These are phyloP conservation scores for Hippocampus guttulatus DNA, from an alignment of 2,113 vertebrate genomes.

Conservation along the genomic window DNA sequence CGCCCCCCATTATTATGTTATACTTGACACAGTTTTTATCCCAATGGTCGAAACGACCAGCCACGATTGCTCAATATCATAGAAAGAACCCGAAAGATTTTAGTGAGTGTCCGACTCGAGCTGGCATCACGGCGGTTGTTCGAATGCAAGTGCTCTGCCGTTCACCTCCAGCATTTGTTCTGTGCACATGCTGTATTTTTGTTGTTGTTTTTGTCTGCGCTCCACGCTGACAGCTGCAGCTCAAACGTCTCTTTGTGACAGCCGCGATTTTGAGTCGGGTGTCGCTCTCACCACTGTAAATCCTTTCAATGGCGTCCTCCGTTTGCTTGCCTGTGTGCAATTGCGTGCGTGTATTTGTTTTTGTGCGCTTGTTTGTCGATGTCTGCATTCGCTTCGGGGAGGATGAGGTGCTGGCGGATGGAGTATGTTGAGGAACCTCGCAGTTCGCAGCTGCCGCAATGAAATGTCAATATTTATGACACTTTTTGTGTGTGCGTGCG, in stretches of 20 bases:
- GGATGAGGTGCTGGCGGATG: constrained; percentile 36
- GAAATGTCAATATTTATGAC: constrained; percentile 66
- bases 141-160: neutral
- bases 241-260: constrained; percentile 42
- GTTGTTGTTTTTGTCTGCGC: neutral
- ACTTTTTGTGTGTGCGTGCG: constrained; percentile 43
- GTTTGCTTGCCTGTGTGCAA: constrained; percentile 22
- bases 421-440: constrained; percentile 52
- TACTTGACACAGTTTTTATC: too few species aligned
- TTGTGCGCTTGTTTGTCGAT: constrained; percentile 21
- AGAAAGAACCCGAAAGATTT: neutral
- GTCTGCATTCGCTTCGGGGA: constrained; percentile 43
- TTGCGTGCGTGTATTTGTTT: constrained; percentile 2
- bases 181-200: neutral
- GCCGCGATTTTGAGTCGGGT: constrained; percentile 36
- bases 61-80: too few species aligned
- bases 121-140: neutral
- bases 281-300: constrained; percentile 50
- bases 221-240: constrained; percentile 15
- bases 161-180: neutral
- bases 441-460: constrained; percentile 60
- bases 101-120: neutral
- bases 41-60: too few species aligned
- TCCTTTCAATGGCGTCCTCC: constrained; percentile 53
- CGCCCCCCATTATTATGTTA: too few species aligned